A percentile compares a stretch with the other conserved stretches of the same genome.
These are phyloP conservation scores for Anneissia japonica DNA, from an alignment of 35 echinoderm and acorn worm genomes.

Conservation along the genomic window DNA sequence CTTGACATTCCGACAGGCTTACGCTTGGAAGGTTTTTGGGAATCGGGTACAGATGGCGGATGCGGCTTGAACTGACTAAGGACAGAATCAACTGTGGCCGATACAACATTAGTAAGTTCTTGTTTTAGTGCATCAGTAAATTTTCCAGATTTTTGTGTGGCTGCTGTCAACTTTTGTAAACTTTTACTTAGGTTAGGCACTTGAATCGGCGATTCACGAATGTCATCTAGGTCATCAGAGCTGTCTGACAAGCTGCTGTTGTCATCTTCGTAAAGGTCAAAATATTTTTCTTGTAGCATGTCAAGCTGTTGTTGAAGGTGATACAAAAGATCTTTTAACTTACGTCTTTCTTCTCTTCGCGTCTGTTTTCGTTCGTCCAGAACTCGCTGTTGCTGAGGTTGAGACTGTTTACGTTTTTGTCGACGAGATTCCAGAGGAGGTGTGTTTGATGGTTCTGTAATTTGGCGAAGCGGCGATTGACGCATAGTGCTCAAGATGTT, in stretches of 20 bases:
- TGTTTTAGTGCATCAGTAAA: slow-evolving; percentile 16
- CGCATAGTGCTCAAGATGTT: slow-evolving; percentile 97
- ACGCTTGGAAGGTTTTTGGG: neutral
- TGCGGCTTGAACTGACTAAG: neutral
- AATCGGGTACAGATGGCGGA: neutral
- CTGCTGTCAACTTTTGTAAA: neutral
- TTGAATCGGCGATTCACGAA: slow-evolving; percentile 45
- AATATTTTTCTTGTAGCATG: slow-evolving; percentile 78
- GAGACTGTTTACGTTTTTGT: slow-evolving; percentile 75
- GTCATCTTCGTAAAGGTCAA: slow-evolving; percentile 70
- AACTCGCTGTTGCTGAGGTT: slow-evolving; percentile 70
- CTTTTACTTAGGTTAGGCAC: slow-evolving; percentile 1
- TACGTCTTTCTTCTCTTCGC: slow-evolving; percentile 42
- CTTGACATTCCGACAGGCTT: neutral
- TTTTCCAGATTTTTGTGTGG: neutral
- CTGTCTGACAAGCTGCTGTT: slow-evolving; percentile 53
- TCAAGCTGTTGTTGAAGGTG: slow-evolving; percentile 89
- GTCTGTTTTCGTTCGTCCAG: slow-evolving; percentile 33
- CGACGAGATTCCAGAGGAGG: slow-evolving; percentile 28
- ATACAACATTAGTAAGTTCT: slow-evolving; percentile 6
- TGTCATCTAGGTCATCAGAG: slow-evolving; percentile 73
- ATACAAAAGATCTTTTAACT: slow-evolving; percentile 60
- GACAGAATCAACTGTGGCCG: neutral
- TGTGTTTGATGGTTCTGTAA: slow-evolving; percentile 12
- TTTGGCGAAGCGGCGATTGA: slow-evolving; percentile 37